phyloP scores from a whole-genome alignment of 2,113 vertebrate species.

The Macaca fascicularis region T2T-MFA8v1.1 NC_088379.1:172056501-172057000 shows the following conservation, averaged over 20 bases:
- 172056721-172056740: not conserved
- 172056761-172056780: not conserved
- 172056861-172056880: not conserved
- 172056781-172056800: not conserved
- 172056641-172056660: not conserved
- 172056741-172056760: not conserved
- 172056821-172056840: not conserved
- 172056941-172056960: not conserved
- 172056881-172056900: not conserved
- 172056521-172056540: not conserved
- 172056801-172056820: not conserved
- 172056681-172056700: not conserved
- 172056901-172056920: not conserved
- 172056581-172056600: not conserved
- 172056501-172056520: not conserved
- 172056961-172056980: not conserved
- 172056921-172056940: not conserved
- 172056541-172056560: not conserved
- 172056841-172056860: not conserved
- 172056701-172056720: not conserved
- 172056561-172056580: not conserved
- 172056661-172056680: not conserved
- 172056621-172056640: not conserved
- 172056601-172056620: fast-evolving
- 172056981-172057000: not conserved